Evolutionary conservation across 92 coral and sea anemone genomes (phyloP).

Genomic region (Isaurus tuberculatus): DNA sequence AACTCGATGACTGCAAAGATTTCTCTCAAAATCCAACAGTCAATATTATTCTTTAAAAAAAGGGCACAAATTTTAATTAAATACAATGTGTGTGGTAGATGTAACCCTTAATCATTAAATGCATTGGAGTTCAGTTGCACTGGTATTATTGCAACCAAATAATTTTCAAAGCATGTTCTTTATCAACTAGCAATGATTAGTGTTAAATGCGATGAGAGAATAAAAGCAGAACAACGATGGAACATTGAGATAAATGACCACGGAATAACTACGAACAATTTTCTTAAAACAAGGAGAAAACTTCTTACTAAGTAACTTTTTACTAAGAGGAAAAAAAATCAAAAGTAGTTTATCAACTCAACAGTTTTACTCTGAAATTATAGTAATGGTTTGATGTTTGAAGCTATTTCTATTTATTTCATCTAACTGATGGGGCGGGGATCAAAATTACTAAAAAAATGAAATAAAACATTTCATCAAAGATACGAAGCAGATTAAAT

Average conservation of each 20-base stretch:
- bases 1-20: conserved; percentile 7
- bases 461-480: conserved; percentile 61
- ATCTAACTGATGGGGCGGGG: conserved; percentile 74
- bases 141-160: neutral
- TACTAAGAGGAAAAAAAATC: neutral
- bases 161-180: conserved; percentile 18
- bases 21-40: neutral
- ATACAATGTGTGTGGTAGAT: conserved; percentile 47
- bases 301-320: neutral
- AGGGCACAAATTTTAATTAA: neutral
- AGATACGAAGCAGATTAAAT: conserved; percentile 16
- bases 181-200: conserved; percentile 23
- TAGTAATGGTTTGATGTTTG: neutral
- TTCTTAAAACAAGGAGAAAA: neutral
- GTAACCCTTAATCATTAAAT: neutral
- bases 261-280: conserved; percentile 1
- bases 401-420: conserved; percentile 56
- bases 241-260: conserved; percentile 13
- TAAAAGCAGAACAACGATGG: conserved; percentile 1
- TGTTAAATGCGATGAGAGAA: conserved; percentile 26
- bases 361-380: neutral
- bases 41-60: neutral
- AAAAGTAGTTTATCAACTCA: neutral
- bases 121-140: neutral
- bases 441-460: conserved; percentile 48